Conservation (phyloP, 2,113 vertebrate genomes). For the Theristicus caerulescens region DNA sequence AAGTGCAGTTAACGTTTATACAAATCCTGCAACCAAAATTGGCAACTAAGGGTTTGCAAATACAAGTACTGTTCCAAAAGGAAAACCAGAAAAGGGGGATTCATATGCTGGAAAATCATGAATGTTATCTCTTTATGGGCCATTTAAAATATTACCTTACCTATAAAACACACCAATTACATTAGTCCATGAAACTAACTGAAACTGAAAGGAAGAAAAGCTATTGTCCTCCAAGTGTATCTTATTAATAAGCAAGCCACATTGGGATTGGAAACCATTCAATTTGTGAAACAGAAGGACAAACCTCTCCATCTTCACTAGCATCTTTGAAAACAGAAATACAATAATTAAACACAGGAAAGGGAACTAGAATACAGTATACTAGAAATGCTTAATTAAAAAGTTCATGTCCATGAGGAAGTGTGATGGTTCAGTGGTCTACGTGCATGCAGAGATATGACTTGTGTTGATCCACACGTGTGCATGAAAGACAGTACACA, state of each 20-base stretch:
- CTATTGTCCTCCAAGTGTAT: background rate
- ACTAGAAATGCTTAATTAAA: background rate
- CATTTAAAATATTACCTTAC: background rate
- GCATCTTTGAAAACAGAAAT: background rate
- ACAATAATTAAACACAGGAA: background rate
- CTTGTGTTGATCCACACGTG: background rate
- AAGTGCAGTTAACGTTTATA: background rate
- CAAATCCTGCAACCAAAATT: background rate
- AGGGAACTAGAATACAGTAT: background rate
- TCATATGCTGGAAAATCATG: background rate
- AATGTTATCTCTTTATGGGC: background rate
- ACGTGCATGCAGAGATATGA: accelerated
- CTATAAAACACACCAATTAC: background rate
- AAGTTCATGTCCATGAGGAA: background rate
- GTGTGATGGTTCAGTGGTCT: background rate
- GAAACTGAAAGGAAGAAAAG: background rate
- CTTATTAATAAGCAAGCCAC: background rate
- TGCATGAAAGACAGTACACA: background rate
- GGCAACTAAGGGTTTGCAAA: background rate
- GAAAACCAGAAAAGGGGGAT: background rate
- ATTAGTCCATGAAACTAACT: background rate
- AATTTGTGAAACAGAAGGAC: background rate
- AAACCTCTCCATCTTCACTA: background rate
- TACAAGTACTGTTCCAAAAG: background rate
- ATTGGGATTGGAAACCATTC: background rate